phyloP scores from a whole-genome alignment of 2,888 invertebrate genomes.

The Luperina nickerlii region DNA sequence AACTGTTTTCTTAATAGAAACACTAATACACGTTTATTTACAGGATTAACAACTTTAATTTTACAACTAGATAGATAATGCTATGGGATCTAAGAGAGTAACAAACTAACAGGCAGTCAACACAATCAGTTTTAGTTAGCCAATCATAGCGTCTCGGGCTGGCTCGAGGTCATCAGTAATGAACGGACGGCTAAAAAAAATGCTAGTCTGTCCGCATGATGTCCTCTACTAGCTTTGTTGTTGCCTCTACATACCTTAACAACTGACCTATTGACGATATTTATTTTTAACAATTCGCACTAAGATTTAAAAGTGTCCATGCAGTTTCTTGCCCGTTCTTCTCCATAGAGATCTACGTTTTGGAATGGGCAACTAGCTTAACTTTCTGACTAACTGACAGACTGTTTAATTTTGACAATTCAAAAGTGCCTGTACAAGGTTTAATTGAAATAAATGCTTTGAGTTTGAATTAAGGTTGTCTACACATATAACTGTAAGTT shows the following conservation, averaged over 20 bases:
- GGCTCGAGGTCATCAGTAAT: conserved; percentile 31
- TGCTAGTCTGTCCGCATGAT: conserved; percentile 15
- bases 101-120: neutral
- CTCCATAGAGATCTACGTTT: no score
- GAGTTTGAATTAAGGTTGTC: neutral
- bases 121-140: neutral
- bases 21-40: no score
- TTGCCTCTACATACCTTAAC: conserved; percentile 19
- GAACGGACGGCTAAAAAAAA: neutral
- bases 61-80: neutral
- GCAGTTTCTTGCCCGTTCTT: no score
- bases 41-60: no score
- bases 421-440: no score
- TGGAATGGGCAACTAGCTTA: no score
- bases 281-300: conserved; percentile 12
- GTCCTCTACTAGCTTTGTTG: neutral
- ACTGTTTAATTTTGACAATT: no score
- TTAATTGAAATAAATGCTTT: no score
- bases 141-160: conserved; percentile 4
- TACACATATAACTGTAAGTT: neutral
- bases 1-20: no score
- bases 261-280: neutral
- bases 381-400: no score
- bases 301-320: no score
- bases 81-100: neutral